A percentile compares a stretch with the other conserved stretches of the same genome.
These are phyloP conservation scores for Micoletzkya japonica DNA, from an alignment of 2,888 invertebrate species.

Conservation along the genomic window DNA sequence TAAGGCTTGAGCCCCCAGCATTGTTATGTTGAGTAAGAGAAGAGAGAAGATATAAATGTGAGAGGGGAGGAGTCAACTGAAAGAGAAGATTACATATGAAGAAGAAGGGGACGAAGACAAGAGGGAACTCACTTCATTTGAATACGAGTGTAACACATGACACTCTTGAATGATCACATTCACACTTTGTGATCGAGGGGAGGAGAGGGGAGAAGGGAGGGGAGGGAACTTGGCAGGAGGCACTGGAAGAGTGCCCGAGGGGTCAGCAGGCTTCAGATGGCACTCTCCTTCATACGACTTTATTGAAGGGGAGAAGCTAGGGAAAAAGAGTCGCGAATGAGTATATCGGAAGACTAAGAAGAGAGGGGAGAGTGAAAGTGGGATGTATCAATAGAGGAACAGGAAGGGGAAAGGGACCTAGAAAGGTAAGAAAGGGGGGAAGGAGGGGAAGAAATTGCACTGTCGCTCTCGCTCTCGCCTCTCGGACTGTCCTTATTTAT, in stretches of 20 bases:
- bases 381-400: background rate
- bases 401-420: background rate
- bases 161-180: no score
- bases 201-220: background rate
- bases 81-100: slow-evolving; percentile 5
- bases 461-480: slow-evolving; percentile 3
- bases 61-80: slow-evolving; percentile 24
- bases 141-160: no score
- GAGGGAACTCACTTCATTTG: no score
- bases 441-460: background rate
- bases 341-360: no score
- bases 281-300: slow-evolving; percentile 15
- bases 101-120: no score
- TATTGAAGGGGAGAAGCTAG: slow-evolving; percentile 8
- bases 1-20: slow-evolving; percentile 44
- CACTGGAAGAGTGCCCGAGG: background rate
- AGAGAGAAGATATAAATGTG: background rate
- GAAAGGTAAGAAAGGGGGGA: background rate
- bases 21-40: slow-evolving; percentile 19
- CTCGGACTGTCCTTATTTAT: background rate
- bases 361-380: background rate
- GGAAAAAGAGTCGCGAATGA: slow-evolving; percentile 13
- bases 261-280: background rate
- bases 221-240: background rate
- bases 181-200: background rate